phyloP scores from a whole-genome alignment of 2,888 invertebrate genomes.

The Phrixothrix hirtus region DNA sequence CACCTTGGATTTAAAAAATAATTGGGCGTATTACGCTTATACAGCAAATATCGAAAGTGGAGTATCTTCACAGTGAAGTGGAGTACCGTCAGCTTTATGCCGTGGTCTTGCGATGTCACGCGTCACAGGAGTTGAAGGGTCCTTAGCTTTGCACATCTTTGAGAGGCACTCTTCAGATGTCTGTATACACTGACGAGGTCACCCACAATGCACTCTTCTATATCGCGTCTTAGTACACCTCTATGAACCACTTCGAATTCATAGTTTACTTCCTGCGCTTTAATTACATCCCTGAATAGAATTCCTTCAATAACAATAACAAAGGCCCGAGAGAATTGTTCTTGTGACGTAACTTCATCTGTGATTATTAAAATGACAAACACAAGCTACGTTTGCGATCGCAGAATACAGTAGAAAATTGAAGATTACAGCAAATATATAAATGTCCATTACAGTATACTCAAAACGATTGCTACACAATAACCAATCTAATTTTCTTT shows the following conservation, averaged over 20 bases:
- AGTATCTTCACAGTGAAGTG: constrained; percentile 30
- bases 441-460: no score
- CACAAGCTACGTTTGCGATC: no score
- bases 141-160: constrained; percentile 47
- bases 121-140: constrained; percentile 46
- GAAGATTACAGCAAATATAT: no score
- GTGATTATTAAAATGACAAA: no score
- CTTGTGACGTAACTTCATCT: no score
- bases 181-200: constrained; percentile 43
- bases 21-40: constrained; percentile 44
- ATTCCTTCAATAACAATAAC: constrained; percentile 18
- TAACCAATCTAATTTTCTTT: no score
- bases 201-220: constrained; percentile 43
- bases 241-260: constrained; percentile 19
- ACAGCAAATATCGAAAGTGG: constrained; percentile 36
- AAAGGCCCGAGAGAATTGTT: constrained; percentile 7
- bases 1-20: constrained; percentile 35
- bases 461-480: no score
- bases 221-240: constrained; percentile 27
- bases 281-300: constrained; percentile 25
- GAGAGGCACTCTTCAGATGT: constrained; percentile 44
- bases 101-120: constrained; percentile 49
- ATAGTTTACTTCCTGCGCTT: constrained; percentile 28
- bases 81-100: constrained; percentile 45
- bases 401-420: no score